Conservation (phyloP, 2,888 invertebrate species). For the Phengaris alcon region DNA sequence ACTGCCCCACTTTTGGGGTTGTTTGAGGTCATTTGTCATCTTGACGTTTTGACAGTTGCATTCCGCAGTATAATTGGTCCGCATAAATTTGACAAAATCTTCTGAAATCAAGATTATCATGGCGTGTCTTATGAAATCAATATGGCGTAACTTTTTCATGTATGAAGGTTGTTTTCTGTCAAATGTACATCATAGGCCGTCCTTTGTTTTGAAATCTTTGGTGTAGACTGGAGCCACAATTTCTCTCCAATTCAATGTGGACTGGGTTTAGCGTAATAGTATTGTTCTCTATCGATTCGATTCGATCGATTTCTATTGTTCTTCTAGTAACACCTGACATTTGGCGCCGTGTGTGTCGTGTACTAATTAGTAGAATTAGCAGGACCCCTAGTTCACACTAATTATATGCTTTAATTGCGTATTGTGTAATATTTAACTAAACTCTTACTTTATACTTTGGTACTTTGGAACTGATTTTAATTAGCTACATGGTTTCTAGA, state of each 20-base stretch:
- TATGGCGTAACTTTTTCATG: no score
- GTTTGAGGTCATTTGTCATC: no score
- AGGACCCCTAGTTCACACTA: conserved; percentile 16
- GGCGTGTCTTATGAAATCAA: no score
- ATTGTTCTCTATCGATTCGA: conserved; percentile 11
- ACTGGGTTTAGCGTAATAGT: neutral
- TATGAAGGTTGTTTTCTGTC: no score
- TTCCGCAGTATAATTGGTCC: no score
- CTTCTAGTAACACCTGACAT: conserved; percentile 24
- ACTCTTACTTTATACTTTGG: neutral
- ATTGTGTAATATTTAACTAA: conserved; percentile 18
- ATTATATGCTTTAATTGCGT: conserved; percentile 27
- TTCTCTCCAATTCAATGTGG: neutral
- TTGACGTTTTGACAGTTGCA: no score
- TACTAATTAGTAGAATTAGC: conserved; percentile 22
- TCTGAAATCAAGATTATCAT: no score
- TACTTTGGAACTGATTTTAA: neutral
- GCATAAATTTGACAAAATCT: no score
- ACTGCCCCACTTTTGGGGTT: no score
- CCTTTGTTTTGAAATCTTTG: no score
- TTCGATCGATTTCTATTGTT: conserved; percentile 16
- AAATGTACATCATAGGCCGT: no score
- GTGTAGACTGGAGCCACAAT: neutral
- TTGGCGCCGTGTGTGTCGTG: conserved; percentile 25
- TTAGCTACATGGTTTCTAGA: neutral